Base-by-base conservation (phyloP, 1,140 invertebrate species). In the Pseudomyrmex cubaensis region DNA sequence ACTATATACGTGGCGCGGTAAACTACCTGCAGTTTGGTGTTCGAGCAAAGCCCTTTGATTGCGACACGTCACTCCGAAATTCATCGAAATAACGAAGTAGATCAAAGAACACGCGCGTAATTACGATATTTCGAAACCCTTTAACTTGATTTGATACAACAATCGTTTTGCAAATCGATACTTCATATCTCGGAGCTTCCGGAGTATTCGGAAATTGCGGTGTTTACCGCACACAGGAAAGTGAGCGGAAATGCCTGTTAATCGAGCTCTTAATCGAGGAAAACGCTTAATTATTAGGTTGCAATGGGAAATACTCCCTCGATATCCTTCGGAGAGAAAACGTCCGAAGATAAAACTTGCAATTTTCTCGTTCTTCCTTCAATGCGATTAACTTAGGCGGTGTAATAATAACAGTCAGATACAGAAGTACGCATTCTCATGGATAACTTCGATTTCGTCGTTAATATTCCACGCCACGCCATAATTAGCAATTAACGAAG, bases 401-500 rank as follows among this genome's bases (percentile, higher is more conserved):
- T 17, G 52, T 70, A 70, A 59, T 70, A 70, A 59, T 56, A 20
- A 22, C 20, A 48, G 20, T 50, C 20, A 20, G 35, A 70, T 69
- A 69, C 57, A 25, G 8, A 46, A 35, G 35, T 69, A 48, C 10
- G 17, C 20, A 35, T 50, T 59, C 2, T 44, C 20, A 67, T 13
- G 35, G 54, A 56, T 70, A 61, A 59, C 44, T 70, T 25, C n/a
- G 25, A 56, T 77, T 72, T 72, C 12, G 48, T 69, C 82, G 86
- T 84, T 84, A 75, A 57, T 61, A 72, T 64, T 64, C 44, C 13
- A 84, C 59, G 83, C 56, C 48, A 63, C 35, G 22, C n/a, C 15
- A 50, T 82, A 87, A 87, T 84, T 87, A 87, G 83, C 77, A 80
- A 84, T 87, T 87, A 84, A 87, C 63, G 75, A 80, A 52, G 80